Evolutionary conservation across 2,113 vertebrate species (phyloP).

Genomic region (Thymallus thymallus): DNA sequence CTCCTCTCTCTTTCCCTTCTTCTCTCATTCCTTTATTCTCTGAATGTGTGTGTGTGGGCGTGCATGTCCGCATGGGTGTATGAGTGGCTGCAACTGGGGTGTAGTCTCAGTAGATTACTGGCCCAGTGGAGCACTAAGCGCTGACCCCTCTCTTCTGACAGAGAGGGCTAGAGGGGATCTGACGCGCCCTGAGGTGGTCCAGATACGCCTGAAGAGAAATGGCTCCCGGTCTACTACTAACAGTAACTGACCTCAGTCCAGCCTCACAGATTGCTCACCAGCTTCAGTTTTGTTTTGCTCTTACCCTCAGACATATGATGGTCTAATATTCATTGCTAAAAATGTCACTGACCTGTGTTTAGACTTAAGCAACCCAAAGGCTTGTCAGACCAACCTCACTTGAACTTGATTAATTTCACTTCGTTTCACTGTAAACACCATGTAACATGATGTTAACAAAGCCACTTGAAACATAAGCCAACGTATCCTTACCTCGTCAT

Average conservation of each 20-base stretch:
- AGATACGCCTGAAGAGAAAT: constrained; percentile 38
- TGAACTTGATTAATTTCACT: not conserved
- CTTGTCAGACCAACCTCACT: not conserved
- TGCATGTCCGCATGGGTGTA: too few relatives aligned
- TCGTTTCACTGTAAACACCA: too few relatives aligned
- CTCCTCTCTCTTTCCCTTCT: not conserved
- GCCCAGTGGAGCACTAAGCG: constrained; percentile 3
- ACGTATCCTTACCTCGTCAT: too few relatives aligned
- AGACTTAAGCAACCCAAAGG: not conserved
- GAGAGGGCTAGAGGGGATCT: constrained; percentile 26
- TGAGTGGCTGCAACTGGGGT: not conserved
- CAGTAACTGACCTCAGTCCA: constrained; percentile 57
- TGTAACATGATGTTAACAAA: too few relatives aligned
- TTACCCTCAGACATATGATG: constrained; percentile 46
- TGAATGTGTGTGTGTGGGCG: too few relatives aligned
- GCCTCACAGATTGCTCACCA: constrained; percentile 46
- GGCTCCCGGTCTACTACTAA: constrained; percentile 28
- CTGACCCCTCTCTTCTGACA: not conserved
- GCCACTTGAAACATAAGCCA: too few relatives aligned
- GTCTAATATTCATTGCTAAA: constrained; percentile 35
- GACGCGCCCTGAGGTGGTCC: constrained; percentile 32
- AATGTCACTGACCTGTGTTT: too few relatives aligned
- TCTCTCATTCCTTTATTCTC: not conserved
- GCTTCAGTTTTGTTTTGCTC: constrained; percentile 50
- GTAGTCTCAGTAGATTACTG: not conserved